Base-by-base conservation (phyloP, 2,888 invertebrate species). In the Sipha maydis region DNA sequence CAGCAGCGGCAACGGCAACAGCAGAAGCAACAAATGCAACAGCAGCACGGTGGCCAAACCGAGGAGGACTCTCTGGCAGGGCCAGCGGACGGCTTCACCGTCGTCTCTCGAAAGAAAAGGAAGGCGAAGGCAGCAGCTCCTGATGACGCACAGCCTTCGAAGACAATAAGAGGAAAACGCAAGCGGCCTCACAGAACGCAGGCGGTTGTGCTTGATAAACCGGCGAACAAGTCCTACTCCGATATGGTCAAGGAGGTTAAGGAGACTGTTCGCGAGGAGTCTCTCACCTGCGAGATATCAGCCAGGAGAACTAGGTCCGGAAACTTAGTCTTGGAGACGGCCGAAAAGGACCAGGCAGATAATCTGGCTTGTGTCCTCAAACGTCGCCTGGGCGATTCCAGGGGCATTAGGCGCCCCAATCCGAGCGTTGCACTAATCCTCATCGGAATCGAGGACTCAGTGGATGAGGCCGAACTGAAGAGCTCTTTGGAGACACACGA, bases 191-290 rank as follows among this genome's bases (percentile, higher is more conserved):
- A 54, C 2, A 77, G 54, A 54, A 77, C 41, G n/a, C 77, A 77
- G 19, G 41, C 77, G 1, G 54, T 77, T 28, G 54, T 77, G 0
- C 54, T 77, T 17, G 54, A 77, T 19, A 48, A 54, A n/a, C 48
- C 77, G 3, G 3, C 54, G 3, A 7, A 19, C 28, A 54, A 1
- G 25, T 28, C 77, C 3, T 77, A 77, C 17, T n/a, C 77, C 1
- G 77, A 77, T 1, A n/a, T 17, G n/a, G 77, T 77, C 1, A 77
- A 48, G n/a, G 77, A 77, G 11, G 77, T 77, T 2, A 77, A 77
- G 28, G 48, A 41, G 4, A 25, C 54, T 1, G 48, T 48, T 14
- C 77, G 28, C 48, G 11, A 77, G 9, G 77, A 19, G n/a, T 9
- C n/a, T 14, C 9, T 77, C n/a, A n/a, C 5, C n/a, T 77, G n/a